Base-by-base conservation (phyloP, 1,140 invertebrate genomes). In the Propsilocerus akamusi region DNA sequence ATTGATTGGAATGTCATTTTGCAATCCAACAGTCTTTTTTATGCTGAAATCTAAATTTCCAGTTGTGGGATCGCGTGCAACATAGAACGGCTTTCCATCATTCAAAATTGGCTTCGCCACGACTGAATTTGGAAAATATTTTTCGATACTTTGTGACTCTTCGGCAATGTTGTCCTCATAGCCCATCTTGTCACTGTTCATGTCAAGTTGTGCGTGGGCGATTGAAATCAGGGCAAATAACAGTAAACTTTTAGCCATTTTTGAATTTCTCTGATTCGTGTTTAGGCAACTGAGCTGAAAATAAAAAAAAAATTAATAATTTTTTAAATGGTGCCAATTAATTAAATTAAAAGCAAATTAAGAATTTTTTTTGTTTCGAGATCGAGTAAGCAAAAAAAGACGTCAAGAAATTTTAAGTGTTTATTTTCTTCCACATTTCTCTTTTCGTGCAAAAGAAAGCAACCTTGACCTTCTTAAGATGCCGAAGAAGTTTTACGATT, bases 51-150 rank as follows among this genome's bases (percentile, higher is more conserved):
- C 75, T 25, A 79, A 68, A 52, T 73, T 68, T 5, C 78, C 78
- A 1, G 78, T 80, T 12, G 78, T 62, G 0, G 78, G 76, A 64
- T 81, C 78, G 54, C 79, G 78, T 30, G 78, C 75, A 1, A 78
- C 58, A 46, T 78, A 79, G 57, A 81, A 82, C 0, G 80, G 78
- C 53, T 78, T 78, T 22, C 80, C 80, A 49, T 77, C 72, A 55
- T 81, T 80, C 56, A 81, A 78, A 23, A 65, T 65, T 53, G 65
- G 63, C 56, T 65, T 63, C 17, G 63, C 63, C 10, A 63, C 47
- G 8, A 65, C 57, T 23, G 20, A n/a, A n/a, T 37, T 17, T 14
- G 32, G 14, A 17, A 37, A 37, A 3, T 17, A n/a, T 14, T 17
- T n/a, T 7, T 37, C 32, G n/a, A 3, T 37, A 37, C 32, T 37